Evolutionary conservation across 2,113 vertebrate species (phyloP), one percentile per base, ranked within the genome.

Genomic region (Oreochromis aureus): DNA sequence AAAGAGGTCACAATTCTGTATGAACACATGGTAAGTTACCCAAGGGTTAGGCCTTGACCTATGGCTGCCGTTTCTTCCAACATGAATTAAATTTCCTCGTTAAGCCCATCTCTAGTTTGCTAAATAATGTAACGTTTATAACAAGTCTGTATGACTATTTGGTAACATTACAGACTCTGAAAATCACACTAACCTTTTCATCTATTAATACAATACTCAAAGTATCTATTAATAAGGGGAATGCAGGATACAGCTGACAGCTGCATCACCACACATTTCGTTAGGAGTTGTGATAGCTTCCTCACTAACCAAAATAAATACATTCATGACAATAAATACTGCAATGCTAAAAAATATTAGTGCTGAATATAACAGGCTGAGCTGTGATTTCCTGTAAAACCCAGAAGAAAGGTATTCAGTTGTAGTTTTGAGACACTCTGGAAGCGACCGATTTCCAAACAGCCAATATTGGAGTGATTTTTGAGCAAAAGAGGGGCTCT

Each of bases 261-360:
- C 51, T 61, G 12, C 7, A 55, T 83, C n/a, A 76, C 53, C 46
- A 85, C 36, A 89, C 44, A 44, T 7, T 44, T 80, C 10, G 44
- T 66, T 12, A 80, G 87, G 32, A 81, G 53, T 89, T 78, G 18
- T 30, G 6, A 84, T 12, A 71, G 11, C 9, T 51, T 82, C n/a
- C 4, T 66, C 48, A 44, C 24, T 7, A 48, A 86, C 41, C 5
- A 61, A 89, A 88, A 92, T 86, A 90, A 92, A 87, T 34, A 81
- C 55, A 80, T 78, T 66, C 36, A 56, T 39, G 27, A 86, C 30
- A 93, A 88, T 89, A 87, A 89, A 90, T 86, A 88, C 51, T 54
- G 32, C 86, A 46, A 89, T 11, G 69, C 34, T 51, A 71, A 80
- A 87, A 36, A 36, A 2, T 18, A 10, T 7, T 8, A 39, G n/a